Base-by-base conservation (phyloP, 2,113 vertebrate species). In the Cisticola juncidis region DNA sequence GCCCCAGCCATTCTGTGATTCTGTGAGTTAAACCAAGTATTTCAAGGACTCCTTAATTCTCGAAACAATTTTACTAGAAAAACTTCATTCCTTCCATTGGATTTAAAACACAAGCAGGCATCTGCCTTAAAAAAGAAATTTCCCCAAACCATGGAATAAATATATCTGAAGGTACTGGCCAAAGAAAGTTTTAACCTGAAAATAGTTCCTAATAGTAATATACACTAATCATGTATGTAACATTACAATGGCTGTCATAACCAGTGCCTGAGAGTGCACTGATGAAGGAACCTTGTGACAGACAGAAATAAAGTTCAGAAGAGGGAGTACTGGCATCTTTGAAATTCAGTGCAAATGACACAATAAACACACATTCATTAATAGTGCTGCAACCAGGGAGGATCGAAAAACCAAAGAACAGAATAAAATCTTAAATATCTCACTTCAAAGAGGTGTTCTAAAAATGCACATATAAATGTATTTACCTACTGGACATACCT, bases 401-500 rank as follows among this genome's bases (percentile, higher is more conserved):
- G 48, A 65, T 38, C 1, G 82, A 70, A 71, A 77, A 57, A 70
- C 20, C 19, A 48, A 88, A 89, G 45, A 80, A 26, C 5, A 42
- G 51, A 72, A 73, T 9, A 50, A 90, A 68, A 83, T 28, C 17
- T 7, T 47, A 42, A 54, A 48, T 14, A 22, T 62, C 81, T 80
- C 11, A 26, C 12, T 84, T 83, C 56, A 42, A 78, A 71, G 9
- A 35, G 7, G 22, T 9, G n/a, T 61, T 86, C n/a, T 6, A 31
- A 58, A 93, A 57, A 44, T 10, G 21, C 11, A n/a, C 11, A 33
- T 3, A 31, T 38, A 33, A 36, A 80, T n/a, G 2, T 64, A 31
- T 94, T 65, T 88, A 77, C 23, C 6, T 14, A 53, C 15, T 20
- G 45, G 65, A 96, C 96, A 3, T 96, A 99, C 99, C 99, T 99